Percentiles rank a stretch among this genome's conserved stretches.
Evolutionary conservation across 2,888 invertebrate genomes (phyloP).

Genomic region (Xylophagus ater): DNA sequence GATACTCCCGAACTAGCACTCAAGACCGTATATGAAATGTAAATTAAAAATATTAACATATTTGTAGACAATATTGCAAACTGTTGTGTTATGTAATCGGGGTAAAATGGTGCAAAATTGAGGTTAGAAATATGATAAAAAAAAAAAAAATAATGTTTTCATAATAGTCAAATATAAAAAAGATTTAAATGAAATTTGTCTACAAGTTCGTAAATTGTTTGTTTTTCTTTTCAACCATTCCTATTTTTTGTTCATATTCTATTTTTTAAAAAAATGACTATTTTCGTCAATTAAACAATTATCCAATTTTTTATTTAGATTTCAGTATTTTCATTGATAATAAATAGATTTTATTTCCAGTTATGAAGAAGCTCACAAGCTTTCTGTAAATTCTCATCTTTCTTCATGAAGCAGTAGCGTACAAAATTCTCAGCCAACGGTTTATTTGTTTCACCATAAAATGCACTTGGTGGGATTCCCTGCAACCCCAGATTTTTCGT

Average conservation of each 20-base stretch:
- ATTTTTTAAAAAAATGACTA: too few relatives aligned
- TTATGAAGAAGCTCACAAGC: constrained; percentile 53
- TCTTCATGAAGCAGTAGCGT: constrained; percentile 90
- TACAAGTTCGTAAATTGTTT: background rate
- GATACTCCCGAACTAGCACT: constrained; percentile 93
- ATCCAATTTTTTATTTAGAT: too few relatives aligned
- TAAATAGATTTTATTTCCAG: constrained; percentile 42
- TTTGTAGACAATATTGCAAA: constrained; percentile 1
- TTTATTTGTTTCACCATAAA: constrained; percentile 75
- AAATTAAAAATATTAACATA: constrained; percentile 18
- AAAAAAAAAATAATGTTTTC: constrained; percentile 5
- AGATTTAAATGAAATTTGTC: background rate
- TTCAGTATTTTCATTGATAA: too few relatives aligned
- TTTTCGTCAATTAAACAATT: too few relatives aligned
- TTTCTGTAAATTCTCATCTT: constrained; percentile 59
- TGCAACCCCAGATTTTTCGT: constrained; percentile 84
- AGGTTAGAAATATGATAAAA: constrained; percentile 5
- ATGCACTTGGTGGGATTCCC: constrained; percentile 89
- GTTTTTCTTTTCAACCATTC: background rate
- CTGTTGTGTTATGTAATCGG: constrained; percentile 5
- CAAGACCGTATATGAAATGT: constrained; percentile 53
- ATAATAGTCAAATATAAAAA: constrained; percentile 2
- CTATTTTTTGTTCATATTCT: background rate
- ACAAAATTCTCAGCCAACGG: constrained; percentile 72
- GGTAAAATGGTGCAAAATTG: constrained; percentile 1